Percentiles rank a stretch among this genome's conserved stretches.
Evolutionary conservation across 2,797 vertebrate species (phyloP).

Genomic region (Sebastes reedi): DNA sequence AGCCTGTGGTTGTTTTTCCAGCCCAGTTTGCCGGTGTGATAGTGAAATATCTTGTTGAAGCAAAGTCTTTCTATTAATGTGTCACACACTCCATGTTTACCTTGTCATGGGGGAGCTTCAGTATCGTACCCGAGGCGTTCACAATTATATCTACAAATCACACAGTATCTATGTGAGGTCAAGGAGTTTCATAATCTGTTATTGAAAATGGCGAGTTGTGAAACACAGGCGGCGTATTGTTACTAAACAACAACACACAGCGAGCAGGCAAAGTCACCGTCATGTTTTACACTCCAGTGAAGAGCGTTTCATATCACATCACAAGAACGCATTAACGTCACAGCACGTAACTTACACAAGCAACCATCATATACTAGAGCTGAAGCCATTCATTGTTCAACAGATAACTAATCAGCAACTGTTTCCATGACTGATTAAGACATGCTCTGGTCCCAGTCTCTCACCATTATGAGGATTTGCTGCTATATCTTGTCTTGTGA

Average conservation of each 20-base stretch:
- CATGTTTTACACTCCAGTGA: not conserved
- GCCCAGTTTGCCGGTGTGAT: constrained; percentile 20
- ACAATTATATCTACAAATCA: not conserved
- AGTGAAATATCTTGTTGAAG: constrained; percentile 24
- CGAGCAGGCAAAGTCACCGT: not conserved
- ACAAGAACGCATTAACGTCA: constrained; percentile 34
- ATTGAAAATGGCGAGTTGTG: constrained; percentile 41
- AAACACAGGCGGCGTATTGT: constrained; percentile 36
- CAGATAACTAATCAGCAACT: not conserved
- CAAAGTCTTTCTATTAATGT: constrained; percentile 11
- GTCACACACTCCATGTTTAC: not conserved
- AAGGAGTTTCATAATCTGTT: constrained; percentile 45
- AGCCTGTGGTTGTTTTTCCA: constrained; percentile 49
- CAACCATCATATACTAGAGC: not conserved
- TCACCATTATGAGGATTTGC: not conserved
- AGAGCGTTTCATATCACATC: constrained; percentile 24
- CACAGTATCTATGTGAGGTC: constrained; percentile 23
- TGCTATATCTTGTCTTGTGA: not conserved
- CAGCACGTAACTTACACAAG: not conserved
- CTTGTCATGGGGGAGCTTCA: not conserved
- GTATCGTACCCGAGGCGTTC: not conserved
- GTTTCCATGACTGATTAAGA: not conserved
- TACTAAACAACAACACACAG: constrained; percentile 14
- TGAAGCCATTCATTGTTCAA: not conserved
- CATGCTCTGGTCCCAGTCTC: not conserved